Percentiles rank a stretch among this genome's conserved stretches.
Evolutionary conservation across 1,140 invertebrate species (phyloP).

Genomic region (Stegodyphus dumicola): DNA sequence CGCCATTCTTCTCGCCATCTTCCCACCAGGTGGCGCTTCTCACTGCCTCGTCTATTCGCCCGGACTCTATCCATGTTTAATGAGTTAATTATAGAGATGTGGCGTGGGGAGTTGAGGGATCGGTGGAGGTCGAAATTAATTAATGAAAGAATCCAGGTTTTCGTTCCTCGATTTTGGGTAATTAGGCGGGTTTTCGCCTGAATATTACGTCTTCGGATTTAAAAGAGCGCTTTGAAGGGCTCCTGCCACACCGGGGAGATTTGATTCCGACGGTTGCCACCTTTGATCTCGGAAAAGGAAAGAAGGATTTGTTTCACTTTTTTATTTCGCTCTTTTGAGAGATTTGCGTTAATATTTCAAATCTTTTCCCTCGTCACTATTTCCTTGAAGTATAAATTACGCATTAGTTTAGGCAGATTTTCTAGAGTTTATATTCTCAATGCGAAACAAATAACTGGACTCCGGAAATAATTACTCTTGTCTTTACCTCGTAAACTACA

Average conservation of each 20-base stretch:
- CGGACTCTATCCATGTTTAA: slow-evolving; percentile 53
- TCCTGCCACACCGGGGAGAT: slow-evolving; percentile 4
- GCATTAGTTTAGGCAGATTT: not conserved
- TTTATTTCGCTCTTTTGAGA: no score
- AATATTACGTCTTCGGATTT: slow-evolving; percentile 21
- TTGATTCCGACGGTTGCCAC: slow-evolving; percentile 14
- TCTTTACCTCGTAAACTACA: no score
- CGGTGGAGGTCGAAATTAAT: slow-evolving; percentile 24
- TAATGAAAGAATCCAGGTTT: slow-evolving; percentile 46
- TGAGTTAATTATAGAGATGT: slow-evolving; percentile 54
- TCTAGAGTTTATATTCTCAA: no score
- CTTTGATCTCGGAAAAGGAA: not conserved
- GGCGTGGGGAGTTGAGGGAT: not conserved
- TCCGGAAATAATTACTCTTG: no score
- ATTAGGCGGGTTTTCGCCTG: slow-evolving; percentile 29
- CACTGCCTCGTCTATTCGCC: slow-evolving; percentile 8
- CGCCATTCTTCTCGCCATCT: slow-evolving; percentile 32
- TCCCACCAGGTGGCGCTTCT: slow-evolving; percentile 49
- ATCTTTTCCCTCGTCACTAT: not conserved
- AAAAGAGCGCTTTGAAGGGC: slow-evolving; percentile 39
- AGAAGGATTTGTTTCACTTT: not conserved
- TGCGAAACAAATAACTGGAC: no score
- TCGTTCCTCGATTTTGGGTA: slow-evolving; percentile 46
- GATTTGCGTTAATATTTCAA: no score
- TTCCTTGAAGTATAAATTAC: not conserved